Evolutionary conservation across 2,888 invertebrate genomes (phyloP), one percentile per base, ranked within the genome.

Genomic region (Trachelus stipa): DNA sequence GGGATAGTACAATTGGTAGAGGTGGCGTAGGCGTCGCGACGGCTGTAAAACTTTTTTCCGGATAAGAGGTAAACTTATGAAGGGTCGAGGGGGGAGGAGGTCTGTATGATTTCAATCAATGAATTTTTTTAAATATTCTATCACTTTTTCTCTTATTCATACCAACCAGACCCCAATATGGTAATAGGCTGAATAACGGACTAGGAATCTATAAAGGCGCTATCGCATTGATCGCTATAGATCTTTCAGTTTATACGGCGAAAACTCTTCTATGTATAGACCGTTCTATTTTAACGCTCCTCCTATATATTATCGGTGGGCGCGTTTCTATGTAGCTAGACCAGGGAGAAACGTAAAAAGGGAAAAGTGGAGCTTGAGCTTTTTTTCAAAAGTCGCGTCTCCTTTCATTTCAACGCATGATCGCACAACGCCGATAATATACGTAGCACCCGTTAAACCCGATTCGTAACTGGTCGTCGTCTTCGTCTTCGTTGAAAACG

Each of bases 371-470:
- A 82, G 80, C 76, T n/a, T 34, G 71, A 31, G 12, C 34, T 71
- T 81, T 85, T 81, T 85, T 86, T 82, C 79, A 75, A 75, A 76
- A 83, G 86, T 86, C 86, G 87, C 89, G 89, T 90, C 90, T 90
- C 90, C 90, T 90, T 90, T 90, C 90, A 89, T 91, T 91, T 90
- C 88, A 90, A 90, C 90, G 90, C 90, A 90, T 89, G 90, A 86
- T 87, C 88, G 89, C 89, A 85, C 89, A 88, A 23, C 56, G 56
- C 56, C 56, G 56, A 23, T 56, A 23, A 56, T 56, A 56, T 23
- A 56, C 56, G 23, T 56, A 56, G 56, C 56, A 56, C 56, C 56
- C 23, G 56, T 9, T 23, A 56, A 23, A 56, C 56, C 9, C 56
- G 40, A 40, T 40, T 6, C 6, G 40, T 23, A 56, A 56, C 40